These are phyloP conservation scores for Odobenus rosmarus DNA, from an alignment of 2,113 vertebrate genomes.

Conservation along the genomic window DNA sequence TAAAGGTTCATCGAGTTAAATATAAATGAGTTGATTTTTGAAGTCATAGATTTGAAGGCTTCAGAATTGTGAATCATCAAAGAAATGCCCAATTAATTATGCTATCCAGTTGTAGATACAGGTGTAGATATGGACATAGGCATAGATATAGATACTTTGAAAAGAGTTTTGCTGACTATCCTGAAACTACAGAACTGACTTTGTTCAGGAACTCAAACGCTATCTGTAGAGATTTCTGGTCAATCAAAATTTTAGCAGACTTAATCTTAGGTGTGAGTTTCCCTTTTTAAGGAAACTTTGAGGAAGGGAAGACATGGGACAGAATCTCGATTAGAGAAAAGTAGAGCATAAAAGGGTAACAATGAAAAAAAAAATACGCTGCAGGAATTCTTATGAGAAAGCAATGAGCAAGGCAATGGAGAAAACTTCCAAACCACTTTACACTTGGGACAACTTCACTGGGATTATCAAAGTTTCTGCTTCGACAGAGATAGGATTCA, in stretches of 20 bases:
- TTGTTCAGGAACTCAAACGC: background rate
- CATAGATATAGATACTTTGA: background rate
- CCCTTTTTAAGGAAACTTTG: background rate
- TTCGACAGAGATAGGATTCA: background rate
- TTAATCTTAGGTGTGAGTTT: background rate
- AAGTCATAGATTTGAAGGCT: background rate
- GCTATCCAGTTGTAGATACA: background rate
- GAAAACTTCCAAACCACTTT: conserved; percentile 28
- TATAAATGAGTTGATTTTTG: background rate
- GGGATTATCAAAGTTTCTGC: background rate
- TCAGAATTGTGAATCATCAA: background rate
- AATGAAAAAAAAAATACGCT: background rate
- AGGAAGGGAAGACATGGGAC: background rate
- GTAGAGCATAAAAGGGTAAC: background rate
- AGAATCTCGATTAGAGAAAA: background rate
- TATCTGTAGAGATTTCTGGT: background rate
- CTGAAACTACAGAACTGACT: background rate
- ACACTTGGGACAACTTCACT: background rate
- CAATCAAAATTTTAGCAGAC: background rate
- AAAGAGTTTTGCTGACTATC: background rate
- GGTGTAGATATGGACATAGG: background rate
- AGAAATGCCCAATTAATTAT: background rate
- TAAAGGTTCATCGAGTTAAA: background rate
- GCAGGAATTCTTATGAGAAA: conserved; percentile 6
- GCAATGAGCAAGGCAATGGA: background rate